Conservation (phyloP, 1,140 invertebrate species). For the Achroia grisella region DNA sequence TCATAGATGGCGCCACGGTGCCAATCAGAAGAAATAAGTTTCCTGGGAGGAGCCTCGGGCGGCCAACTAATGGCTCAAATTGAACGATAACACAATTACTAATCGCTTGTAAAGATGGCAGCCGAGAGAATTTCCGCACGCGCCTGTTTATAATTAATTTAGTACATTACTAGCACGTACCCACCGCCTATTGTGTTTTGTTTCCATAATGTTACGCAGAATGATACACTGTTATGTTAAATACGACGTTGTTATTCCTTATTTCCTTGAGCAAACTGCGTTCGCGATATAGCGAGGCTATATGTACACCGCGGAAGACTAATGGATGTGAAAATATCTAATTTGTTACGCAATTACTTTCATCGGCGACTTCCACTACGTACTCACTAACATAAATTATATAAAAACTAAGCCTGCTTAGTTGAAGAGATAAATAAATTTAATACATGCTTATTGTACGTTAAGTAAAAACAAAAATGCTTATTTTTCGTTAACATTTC, state of each 20-base stretch:
- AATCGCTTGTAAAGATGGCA: slow-evolving; percentile 27
- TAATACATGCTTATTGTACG: no score
- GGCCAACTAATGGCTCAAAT: slow-evolving; percentile 39
- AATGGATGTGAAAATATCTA: background rate
- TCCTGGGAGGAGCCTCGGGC: slow-evolving; percentile 4
- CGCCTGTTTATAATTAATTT: slow-evolving; percentile 66
- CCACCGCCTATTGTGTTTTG: slow-evolving; percentile 48
- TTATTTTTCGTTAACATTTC: no score
- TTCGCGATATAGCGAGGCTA: background rate
- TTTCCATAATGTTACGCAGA: slow-evolving; percentile 38
- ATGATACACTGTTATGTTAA: slow-evolving; percentile 49
- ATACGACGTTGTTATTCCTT: slow-evolving; percentile 39
- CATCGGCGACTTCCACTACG: no score
- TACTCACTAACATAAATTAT: no score
- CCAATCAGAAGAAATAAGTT: background rate
- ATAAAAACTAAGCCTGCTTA: background rate
- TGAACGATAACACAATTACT: slow-evolving; percentile 53
- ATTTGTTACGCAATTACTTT: no score
- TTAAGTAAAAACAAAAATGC: no score
- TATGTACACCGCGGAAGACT: background rate
- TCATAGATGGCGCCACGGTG: slow-evolving; percentile 1
- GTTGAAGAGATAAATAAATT: no score
- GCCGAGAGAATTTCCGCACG: slow-evolving; percentile 30
- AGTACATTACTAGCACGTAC: slow-evolving; percentile 50
- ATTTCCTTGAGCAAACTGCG: slow-evolving; percentile 34